Evolutionary conservation across 2,113 vertebrate species (phyloP), one percentile per base, ranked within the genome.

Genomic region (Eubucco bourcierii): DNA sequence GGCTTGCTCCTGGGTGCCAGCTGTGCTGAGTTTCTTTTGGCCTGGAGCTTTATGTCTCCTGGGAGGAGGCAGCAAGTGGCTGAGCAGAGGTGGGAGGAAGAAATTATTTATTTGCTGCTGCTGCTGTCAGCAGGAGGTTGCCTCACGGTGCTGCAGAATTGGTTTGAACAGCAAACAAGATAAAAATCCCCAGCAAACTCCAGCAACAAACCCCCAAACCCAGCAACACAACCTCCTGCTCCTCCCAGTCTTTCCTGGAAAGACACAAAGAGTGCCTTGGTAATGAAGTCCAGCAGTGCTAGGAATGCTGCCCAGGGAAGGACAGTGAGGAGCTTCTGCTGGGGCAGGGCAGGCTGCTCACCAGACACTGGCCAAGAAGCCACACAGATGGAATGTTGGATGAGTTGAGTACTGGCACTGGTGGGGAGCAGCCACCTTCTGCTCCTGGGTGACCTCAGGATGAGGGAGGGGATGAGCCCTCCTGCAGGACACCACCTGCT

Each of bases 1-100:
- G 0, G 53, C 14, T 24, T 65, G 2, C 17, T 82, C 17, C 88
- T 71, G 79, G 61, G 46, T 64, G 82, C 60, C 82, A 85, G 85
- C 91, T 95, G 94, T 50, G 59, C 87, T 46, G 52, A 5, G 44
- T 91, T 95, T 79, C n/a, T 84, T 55, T 89, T 81, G 79, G 55
- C 81, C 65, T 6, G 0, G 29, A 16, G 31, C 20, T 89, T 80
- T 68, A 23, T 28, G 13, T 84, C 63, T 53, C 33, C 37, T 24
- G 59, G 64, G 87, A 79, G 84, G 80, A 75, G 50, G 75, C 47
- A 75, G 20, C 70, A 83, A 83, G 46, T 12, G 39, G 41, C n/a
- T 74, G 77, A 87, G 90, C 55, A 56, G 77, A 80, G 47, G 70
- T 59, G 41, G 61, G 56, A 78, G 77, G 53, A 75, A 1, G 5